Base-by-base conservation (phyloP, 2,113 vertebrate species). In the Oriolus oriolus region DNA sequence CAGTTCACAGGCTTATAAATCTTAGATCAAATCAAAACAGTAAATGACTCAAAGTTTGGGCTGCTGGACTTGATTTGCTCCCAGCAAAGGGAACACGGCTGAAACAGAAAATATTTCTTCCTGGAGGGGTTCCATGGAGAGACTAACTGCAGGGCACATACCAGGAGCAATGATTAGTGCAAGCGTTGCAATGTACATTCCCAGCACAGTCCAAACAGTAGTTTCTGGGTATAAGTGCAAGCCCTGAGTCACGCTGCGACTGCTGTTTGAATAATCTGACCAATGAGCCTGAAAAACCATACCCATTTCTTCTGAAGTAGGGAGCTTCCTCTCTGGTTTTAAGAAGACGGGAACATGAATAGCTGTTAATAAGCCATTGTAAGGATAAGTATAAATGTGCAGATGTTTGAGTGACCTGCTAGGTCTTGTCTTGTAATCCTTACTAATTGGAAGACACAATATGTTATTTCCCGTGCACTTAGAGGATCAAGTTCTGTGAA, bases 101-200 rank as follows among this genome's bases (percentile, higher is more conserved):
- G 93, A 89, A 93, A 57, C 2, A 81, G 80, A 92, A 96, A 94
- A 54, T 81, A 94, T 90, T 95, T 96, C 81, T 60, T 91, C 18
- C 80, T 93, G 92, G 83, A 95, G 11, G 10, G n/a, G n/a, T 81
- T 94, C 77, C 83, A 86, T 22, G 35, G 56, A 59, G 52, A 92
- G 41, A 71, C 47, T 91, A 66, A 95, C 63, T 81, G 53, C 57
- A 4, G 5, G 50, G 42, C 1, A 7, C 71, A 86, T 70, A 88
- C 84, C 75, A 92, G 63, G 31, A 86, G 26, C 56, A 70, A 60
- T n/a, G 47, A 76, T 69, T 74, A 68, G 63, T 68, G 65, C 47
- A 71, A 57, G 31, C n/a, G 22, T 83, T 94, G 73, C 49, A 69
- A 39, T 35, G 23, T 37, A 19, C 39, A 8, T 74, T 97, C 82